Percentiles rank a stretch among this genome's conserved stretches.
phyloP scores from a whole-genome alignment of 2,797 vertebrate species.

The Enteromius anoplus region DNA sequence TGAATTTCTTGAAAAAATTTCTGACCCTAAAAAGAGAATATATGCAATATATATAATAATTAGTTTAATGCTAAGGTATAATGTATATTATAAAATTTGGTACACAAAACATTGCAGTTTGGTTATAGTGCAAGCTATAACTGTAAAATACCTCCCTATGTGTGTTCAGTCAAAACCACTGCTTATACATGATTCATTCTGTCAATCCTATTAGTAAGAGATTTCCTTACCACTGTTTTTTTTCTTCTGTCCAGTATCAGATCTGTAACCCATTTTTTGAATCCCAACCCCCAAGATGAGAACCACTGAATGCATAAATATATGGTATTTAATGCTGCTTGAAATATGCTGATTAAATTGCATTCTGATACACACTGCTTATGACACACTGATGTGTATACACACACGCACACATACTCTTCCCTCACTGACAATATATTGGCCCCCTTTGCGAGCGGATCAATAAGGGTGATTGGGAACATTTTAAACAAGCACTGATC shows the following conservation, averaged over 20 bases:
- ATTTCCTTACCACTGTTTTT: neutral
- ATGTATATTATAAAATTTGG: neutral
- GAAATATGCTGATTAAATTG: neutral
- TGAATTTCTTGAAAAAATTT: neutral
- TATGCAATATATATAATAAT: neutral
- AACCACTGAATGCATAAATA: conserved; percentile 1
- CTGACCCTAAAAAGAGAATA: neutral
- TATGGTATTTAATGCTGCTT: neutral
- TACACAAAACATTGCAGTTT: neutral
- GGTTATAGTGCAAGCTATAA: neutral
- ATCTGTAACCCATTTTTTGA: neutral
- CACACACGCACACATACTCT: conserved; percentile 22
- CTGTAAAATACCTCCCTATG: neutral
- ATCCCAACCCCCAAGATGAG: neutral
- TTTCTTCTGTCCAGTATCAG: neutral
- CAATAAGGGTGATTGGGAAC: conserved; percentile 62
- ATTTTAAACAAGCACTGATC: conserved; percentile 62
- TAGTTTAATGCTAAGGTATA: neutral
- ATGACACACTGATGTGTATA: neutral
- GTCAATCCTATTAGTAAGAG: neutral
- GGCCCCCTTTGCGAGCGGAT: conserved; percentile 59
- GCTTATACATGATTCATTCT: neutral
- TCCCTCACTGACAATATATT: conserved; percentile 48
- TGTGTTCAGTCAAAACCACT: neutral
- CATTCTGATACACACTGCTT: neutral